Percentiles rank a stretch among this genome's conserved stretches.
These are phyloP conservation scores for Euura saliciscinereae DNA, from an alignment of 1,140 invertebrate species.

Conservation along the genomic window DNA sequence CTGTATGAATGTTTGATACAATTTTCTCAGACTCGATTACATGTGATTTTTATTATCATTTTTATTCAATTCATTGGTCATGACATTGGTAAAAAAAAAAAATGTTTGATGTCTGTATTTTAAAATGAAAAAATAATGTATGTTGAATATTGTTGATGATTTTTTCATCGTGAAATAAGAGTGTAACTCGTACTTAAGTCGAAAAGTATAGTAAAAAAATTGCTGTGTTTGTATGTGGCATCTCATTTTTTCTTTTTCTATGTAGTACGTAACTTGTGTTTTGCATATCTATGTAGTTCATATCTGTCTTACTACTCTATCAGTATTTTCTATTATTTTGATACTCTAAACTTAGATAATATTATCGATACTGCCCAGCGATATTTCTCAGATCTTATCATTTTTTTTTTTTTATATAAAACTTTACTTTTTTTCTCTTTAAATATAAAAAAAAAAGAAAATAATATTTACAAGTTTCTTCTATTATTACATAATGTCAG, in stretches of 20 bases:
- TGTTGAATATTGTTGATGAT: not conserved
- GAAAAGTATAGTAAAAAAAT: not conserved
- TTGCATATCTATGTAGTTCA: slow-evolving; percentile 43
- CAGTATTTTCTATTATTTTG: slow-evolving; percentile 47
- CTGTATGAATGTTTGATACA: no score
- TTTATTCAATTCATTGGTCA: not conserved
- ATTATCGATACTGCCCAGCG: slow-evolving; percentile 25
- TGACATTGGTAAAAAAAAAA: no score
- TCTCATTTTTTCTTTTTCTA: not conserved
- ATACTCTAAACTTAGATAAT: slow-evolving; percentile 30
- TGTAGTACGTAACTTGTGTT: not conserved
- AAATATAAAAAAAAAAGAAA: no score
- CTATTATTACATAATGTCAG: slow-evolving; percentile 11
- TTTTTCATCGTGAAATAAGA: not conserved
- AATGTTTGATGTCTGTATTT: not conserved
- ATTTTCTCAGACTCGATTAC: not conserved
- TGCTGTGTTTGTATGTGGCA: not conserved
- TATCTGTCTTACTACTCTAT: slow-evolving; percentile 38
- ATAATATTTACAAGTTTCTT: not conserved
- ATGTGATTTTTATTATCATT: not conserved
- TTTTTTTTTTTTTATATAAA: slow-evolving; percentile 19
- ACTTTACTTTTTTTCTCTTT: slow-evolving; percentile 27
- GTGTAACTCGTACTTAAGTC: not conserved
- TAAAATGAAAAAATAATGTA: not conserved
- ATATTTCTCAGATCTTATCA: slow-evolving; percentile 27